These are phyloP conservation scores for Kryptolebias marmoratus DNA, from an alignment of 2,113 vertebrate species.

Conservation along the genomic window DNA sequence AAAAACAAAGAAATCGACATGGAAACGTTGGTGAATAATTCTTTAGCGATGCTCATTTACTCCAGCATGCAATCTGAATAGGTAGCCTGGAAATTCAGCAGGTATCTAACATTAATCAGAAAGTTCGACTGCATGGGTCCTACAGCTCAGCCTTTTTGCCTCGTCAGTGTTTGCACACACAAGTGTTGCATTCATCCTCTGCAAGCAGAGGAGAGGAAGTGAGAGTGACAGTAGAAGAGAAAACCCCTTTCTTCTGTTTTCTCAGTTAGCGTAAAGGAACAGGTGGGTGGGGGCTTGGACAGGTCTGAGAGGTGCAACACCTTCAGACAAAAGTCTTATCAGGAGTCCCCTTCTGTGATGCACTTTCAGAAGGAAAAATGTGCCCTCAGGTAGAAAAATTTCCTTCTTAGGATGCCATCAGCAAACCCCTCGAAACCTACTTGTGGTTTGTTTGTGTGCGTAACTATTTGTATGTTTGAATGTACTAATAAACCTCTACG, in stretches of 20 bases:
- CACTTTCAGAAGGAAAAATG: slow-evolving; percentile 52
- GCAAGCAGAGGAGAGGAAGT: slow-evolving; percentile 56
- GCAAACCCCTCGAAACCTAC: slow-evolving; percentile 31
- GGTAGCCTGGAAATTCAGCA: slow-evolving; percentile 35
- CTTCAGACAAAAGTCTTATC: slow-evolving; percentile 37
- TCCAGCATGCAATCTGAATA: slow-evolving; percentile 2
- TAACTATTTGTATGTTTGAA: background rate
- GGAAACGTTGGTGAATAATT: too few relatives aligned
- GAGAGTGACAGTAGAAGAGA: slow-evolving; percentile 67
- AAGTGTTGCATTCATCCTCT: slow-evolving; percentile 32
- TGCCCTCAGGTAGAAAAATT: slow-evolving; percentile 50
- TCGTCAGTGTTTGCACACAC: slow-evolving; percentile 7
- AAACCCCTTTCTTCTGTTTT: slow-evolving; percentile 58
- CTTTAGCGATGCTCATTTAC: background rate
- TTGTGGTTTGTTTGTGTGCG: slow-evolving; percentile 34
- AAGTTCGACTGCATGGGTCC: background rate
- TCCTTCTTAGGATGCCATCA: slow-evolving; percentile 25
- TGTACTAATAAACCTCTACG: too few relatives aligned
- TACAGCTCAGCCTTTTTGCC: background rate
- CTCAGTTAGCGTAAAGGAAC: slow-evolving; percentile 73
- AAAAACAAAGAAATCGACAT: background rate
- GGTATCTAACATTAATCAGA: slow-evolving; percentile 26
- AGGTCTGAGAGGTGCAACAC: slow-evolving; percentile 48
- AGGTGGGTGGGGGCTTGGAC: slow-evolving; percentile 69
- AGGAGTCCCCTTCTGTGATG: slow-evolving; percentile 56